Conservation (phyloP, 2,797 vertebrate species). For the Limosa lapponica region DNA sequence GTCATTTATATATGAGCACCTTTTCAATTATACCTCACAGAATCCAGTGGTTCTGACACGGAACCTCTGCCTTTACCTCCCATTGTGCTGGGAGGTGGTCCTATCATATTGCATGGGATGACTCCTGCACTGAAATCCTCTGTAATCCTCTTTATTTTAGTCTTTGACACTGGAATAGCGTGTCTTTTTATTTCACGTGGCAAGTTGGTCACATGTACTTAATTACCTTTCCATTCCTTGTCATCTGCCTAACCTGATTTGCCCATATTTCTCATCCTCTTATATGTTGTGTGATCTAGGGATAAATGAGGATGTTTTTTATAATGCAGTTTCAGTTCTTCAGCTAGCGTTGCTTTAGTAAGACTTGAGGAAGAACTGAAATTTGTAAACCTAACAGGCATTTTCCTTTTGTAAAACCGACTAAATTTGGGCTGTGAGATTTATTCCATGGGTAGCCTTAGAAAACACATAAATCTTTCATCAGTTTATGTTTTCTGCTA, state of each 20-base stretch:
- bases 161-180: background rate
- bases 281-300: background rate
- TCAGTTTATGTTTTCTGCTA: conserved; percentile 49
- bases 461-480: conserved; percentile 52
- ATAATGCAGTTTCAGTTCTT: background rate
- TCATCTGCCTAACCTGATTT: background rate
- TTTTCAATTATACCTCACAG: background rate
- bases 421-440: background rate
- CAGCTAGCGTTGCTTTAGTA: background rate
- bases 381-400: background rate
- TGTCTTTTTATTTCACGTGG: background rate
- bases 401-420: background rate
- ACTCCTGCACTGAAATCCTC: background rate
- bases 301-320: background rate
- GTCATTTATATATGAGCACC: background rate
- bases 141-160: background rate
- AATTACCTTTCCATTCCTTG: background rate
- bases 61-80: background rate
- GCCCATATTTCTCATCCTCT: background rate
- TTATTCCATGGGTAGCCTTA: conserved; percentile 3
- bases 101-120: background rate
- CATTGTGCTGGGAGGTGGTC: background rate
- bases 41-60: background rate
- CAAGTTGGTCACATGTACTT: background rate
- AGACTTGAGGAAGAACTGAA: background rate